These are phyloP conservation scores for Schizopygopsis malacanthus DNA, from an alignment of 2,797 vertebrate genomes.

Conservation along the genomic window DNA sequence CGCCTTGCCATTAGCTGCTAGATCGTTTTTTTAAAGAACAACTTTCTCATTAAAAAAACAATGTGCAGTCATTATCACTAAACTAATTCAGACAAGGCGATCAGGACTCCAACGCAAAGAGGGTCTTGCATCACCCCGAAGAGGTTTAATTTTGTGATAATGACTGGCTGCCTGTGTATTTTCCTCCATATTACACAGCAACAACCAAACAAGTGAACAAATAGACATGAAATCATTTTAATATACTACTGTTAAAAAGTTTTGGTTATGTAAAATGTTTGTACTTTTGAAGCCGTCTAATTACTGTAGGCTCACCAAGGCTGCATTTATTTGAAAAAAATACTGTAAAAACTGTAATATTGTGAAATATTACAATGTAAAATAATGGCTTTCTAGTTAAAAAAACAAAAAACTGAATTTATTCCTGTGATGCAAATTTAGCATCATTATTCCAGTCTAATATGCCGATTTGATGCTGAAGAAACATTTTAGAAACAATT, in stretches of 20 bases:
- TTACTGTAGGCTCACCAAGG: background rate
- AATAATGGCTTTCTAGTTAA: background rate
- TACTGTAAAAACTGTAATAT: background rate
- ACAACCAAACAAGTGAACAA: background rate
- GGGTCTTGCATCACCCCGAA: constrained; percentile 15
- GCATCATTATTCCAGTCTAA: background rate
- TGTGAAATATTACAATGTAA: background rate
- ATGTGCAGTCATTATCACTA: constrained; percentile 27
- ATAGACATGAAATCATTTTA: background rate
- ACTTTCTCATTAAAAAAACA: constrained; percentile 28
- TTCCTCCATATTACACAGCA: background rate
- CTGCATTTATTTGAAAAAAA: constrained; percentile 1
- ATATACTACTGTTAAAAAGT: background rate
- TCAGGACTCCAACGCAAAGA: background rate
- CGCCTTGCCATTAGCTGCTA: constrained; percentile 4
- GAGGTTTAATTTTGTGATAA: constrained; percentile 22
- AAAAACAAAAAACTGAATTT: background rate
- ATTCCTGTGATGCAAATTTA: background rate
- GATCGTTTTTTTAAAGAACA: background rate
- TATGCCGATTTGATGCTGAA: background rate
- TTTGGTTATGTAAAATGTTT: background rate
- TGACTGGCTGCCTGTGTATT: background rate
- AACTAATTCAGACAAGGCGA: constrained; percentile 3
- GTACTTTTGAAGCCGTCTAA: background rate
- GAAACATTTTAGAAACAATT: background rate